These are phyloP conservation scores for Monodelphis domestica DNA, from an alignment of 2,797 vertebrate genomes.

Conservation along the genomic window DNA sequence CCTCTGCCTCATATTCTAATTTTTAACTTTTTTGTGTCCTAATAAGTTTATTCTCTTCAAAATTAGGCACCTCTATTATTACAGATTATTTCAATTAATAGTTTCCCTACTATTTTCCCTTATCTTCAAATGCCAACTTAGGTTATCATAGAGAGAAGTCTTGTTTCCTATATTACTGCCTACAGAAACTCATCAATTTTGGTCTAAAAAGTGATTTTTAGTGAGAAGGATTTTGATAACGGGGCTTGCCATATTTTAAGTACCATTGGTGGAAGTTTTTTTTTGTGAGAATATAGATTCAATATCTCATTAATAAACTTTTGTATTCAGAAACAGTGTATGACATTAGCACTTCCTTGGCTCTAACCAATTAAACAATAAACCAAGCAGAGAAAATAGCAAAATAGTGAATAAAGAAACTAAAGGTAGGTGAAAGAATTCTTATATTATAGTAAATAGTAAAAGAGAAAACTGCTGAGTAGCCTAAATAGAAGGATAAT, in stretches of 20 bases:
- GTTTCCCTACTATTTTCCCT: not conserved
- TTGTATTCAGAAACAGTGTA: not conserved
- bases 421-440: not conserved
- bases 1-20: not conserved
- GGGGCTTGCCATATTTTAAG: not conserved
- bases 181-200: not conserved
- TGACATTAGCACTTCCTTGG: not conserved
- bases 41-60: not conserved
- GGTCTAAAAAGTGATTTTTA: not conserved
- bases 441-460: not conserved
- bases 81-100: not conserved
- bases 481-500: slow-evolving; percentile 7
- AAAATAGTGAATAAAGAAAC: not conserved
- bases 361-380: not conserved
- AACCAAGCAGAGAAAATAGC: not conserved
- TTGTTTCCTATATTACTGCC: not conserved
- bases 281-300: not conserved
- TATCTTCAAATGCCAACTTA: not conserved
- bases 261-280: not conserved
- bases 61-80: not conserved
- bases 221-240: not conserved
- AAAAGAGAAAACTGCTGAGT: not conserved
- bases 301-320: not conserved
- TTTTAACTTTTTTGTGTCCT: not conserved
- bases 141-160: not conserved